Percentiles rank a stretch among this genome's conserved stretches.
These are phyloP conservation scores for Zaprionus ghesquierei DNA, from an alignment of 1,140 invertebrate species.

Conservation along the genomic window DNA sequence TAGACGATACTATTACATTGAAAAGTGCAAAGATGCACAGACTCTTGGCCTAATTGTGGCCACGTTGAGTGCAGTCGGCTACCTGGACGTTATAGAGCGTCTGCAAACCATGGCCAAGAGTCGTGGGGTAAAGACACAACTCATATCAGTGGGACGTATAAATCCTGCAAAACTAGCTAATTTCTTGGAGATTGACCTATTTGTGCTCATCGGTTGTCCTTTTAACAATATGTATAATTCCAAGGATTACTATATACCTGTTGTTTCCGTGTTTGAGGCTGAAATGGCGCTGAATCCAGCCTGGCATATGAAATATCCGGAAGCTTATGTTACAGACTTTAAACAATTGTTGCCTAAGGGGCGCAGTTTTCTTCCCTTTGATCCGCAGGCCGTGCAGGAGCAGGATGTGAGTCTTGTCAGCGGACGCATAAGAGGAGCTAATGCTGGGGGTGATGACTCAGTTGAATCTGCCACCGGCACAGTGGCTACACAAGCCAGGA, in stretches of 20 bases:
- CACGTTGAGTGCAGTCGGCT: conserved; percentile 92
- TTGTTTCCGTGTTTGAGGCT: conserved; percentile 96
- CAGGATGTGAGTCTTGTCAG: conserved; percentile 89
- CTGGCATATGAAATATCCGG: conserved; percentile 85
- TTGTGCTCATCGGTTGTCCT: conserved; percentile 94
- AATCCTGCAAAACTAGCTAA: conserved; percentile 97
- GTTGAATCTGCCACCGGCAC: conserved; percentile 63
- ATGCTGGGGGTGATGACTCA: conserved; percentile 9
- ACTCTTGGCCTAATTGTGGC: conserved; percentile 94
- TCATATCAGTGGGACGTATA: conserved; percentile 95
- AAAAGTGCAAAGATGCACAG: conserved; percentile 94
- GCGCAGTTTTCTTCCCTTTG: conserved; percentile 83
- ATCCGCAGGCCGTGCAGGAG: conserved; percentile 83
- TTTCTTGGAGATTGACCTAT: conserved; percentile 91
- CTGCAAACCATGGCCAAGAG: conserved; percentile 89
- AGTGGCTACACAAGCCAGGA: conserved; percentile 82
- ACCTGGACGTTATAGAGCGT: conserved; percentile 89
- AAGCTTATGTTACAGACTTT: conserved; percentile 90
- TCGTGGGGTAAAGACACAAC: conserved; percentile 93
- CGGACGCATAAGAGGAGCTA: conserved; percentile 85
- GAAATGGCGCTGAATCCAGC: conserved; percentile 92
- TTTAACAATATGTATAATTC: conserved; percentile 93
- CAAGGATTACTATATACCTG: conserved; percentile 93
- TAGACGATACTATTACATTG: conserved; percentile 91
- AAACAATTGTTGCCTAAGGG: conserved; percentile 88